Percentiles rank a stretch among this genome's conserved stretches.
phyloP scores from a whole-genome alignment of 2,113 vertebrate genomes.

The Euleptes europaea region DNA sequence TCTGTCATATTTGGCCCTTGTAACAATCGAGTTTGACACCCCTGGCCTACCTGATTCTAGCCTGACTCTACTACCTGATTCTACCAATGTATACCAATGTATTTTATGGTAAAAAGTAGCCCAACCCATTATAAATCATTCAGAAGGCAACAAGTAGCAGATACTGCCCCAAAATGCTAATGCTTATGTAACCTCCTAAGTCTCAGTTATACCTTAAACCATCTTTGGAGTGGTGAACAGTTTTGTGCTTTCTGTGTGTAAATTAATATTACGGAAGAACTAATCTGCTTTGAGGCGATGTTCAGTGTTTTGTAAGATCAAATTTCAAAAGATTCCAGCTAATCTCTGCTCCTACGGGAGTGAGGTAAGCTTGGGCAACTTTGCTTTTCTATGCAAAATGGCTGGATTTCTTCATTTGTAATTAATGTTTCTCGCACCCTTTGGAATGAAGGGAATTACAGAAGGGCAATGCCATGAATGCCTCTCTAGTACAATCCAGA shows the following conservation, averaged over 20 bases:
- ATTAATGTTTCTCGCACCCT: conserved; percentile 17
- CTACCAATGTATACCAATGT: not conserved
- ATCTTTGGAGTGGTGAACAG: not conserved
- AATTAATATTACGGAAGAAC: conserved; percentile 12
- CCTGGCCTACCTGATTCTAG: no score
- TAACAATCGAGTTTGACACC: no score
- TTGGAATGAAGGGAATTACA: not conserved
- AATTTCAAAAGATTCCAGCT: conserved; percentile 27
- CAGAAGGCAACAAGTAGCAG: not conserved
- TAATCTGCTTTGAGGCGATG: conserved; percentile 27
- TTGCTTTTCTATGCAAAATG: conserved; percentile 25
- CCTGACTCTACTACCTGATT: no score
- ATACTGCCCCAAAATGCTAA: not conserved
- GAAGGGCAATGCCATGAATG: not conserved
- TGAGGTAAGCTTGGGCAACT: not conserved
- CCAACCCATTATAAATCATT: not conserved
- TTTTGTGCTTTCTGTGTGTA: not conserved
- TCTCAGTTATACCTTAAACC: not conserved
- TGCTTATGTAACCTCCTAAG: not conserved
- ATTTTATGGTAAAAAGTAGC: not conserved
- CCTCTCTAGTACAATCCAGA: not conserved
- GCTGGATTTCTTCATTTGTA: conserved; percentile 14
- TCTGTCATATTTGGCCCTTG: no score
- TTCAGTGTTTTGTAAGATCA: conserved; percentile 29
- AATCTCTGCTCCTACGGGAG: conserved; percentile 12